Evolutionary conservation across 2,888 invertebrate genomes (phyloP).

Genomic region (Torymus aiolomorphi): DNA sequence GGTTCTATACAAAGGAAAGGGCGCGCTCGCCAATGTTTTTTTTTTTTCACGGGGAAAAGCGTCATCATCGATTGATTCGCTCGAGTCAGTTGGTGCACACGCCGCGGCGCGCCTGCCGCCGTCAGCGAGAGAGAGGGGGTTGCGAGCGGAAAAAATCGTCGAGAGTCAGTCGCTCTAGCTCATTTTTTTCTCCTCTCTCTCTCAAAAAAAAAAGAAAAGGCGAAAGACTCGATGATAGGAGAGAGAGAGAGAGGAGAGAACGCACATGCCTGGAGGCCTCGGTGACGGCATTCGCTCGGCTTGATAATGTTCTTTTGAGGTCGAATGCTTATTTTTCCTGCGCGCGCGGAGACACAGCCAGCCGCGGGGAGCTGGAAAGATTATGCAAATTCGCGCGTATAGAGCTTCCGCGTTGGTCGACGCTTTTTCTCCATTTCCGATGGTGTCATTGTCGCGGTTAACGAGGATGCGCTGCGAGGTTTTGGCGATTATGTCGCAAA

Average conservation of each 20-base stretch:
- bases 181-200: constrained; percentile 15
- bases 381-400: constrained; percentile 28
- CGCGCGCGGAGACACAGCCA: neutral
- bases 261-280: constrained; percentile 40
- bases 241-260: neutral
- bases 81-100: constrained; percentile 41
- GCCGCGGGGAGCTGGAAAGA: neutral
- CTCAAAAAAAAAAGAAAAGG: too few species aligned
- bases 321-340: constrained; percentile 35
- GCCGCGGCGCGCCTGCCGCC: neutral
- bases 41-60: constrained; percentile 38
- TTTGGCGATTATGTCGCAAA: too few species aligned
- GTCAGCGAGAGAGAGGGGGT: constrained; percentile 2
- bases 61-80: constrained; percentile 53
- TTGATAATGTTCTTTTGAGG: constrained; percentile 48
- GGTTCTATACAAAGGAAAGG: too few species aligned
- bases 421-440: too few species aligned
- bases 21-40: constrained; percentile 14
- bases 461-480: too few species aligned
- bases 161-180: neutral
- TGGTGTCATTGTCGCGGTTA: too few species aligned
- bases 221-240: constrained; percentile 23
- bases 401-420: too few species aligned
- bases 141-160: constrained; percentile 36
- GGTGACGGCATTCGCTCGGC: constrained; percentile 10